Base-by-base conservation (phyloP, 2,888 invertebrate species). In the Drosophila neotestacea region DNA sequence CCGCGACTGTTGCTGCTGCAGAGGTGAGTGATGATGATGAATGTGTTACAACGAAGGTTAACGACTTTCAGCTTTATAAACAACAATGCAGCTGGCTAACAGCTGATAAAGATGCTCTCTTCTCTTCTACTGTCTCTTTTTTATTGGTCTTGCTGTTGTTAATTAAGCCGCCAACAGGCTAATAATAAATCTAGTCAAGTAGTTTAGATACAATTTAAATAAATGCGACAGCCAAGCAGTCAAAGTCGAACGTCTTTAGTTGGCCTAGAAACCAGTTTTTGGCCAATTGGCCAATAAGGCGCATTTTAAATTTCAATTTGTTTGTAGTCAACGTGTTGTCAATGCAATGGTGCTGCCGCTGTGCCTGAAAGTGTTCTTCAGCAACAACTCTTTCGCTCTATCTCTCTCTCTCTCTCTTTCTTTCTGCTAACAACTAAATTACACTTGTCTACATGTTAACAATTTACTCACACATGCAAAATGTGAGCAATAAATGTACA, bases 21-120 rank as follows among this genome's bases (percentile, higher is more conserved):
- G 70, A 79, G 79, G 88, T 86, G 87, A 88, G 76, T 88, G 89
- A 87, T 87, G 89, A 87, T 88, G 90, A 90, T 90, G 90, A 89
- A 85, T 89, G 78, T 89, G 86, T 88, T 89, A 81, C 89, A 86
- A 81, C 87, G 88, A 88, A 90, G 89, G 90, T 90, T 90, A 90
- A 90, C 89, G 91, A 90, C 89, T 81, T 79, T 85, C 79, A 79
- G 85, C 81, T 85, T 86, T 89, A 86, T 83, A 85, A 88, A 89
- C 81, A 76, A 72, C 70, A 70, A 38, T 34, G 51, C 55, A 56
- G 42, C 46, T 56, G 39, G 70, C 52, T 50, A 69, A 72, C 82
- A 87, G 85, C 88, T 87, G 85, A 89, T 85, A 64, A 51, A 59
- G 65, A 51, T 56, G 60, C 70, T 70, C 54, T 69, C 10, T 56